These are phyloP conservation scores for Anas georgica DNA, from an alignment of 2,797 vertebrate species.

Conservation along the genomic window DNA sequence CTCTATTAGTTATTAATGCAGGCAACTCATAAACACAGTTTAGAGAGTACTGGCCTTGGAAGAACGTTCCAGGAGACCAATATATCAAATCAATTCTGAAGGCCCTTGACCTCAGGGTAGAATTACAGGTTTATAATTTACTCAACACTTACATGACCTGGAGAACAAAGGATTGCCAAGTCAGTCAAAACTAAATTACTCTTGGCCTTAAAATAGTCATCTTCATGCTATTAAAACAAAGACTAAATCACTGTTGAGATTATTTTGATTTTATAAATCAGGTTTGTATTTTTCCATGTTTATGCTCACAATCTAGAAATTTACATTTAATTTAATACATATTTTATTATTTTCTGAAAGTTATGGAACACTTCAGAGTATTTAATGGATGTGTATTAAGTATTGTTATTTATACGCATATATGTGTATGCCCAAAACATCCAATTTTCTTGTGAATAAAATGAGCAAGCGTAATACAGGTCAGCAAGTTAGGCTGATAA, in stretches of 20 bases:
- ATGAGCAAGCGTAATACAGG: not conserved
- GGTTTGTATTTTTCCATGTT: not conserved
- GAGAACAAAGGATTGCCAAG: slow-evolving; percentile 63
- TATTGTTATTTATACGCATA: not conserved
- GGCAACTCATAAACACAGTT: slow-evolving; percentile 44
- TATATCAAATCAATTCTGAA: slow-evolving; percentile 64
- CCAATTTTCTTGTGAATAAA: not conserved
- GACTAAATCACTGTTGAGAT: not conserved
- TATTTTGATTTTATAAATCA: not conserved
- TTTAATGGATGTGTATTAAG: not conserved
- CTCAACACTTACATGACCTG: slow-evolving; percentile 61
- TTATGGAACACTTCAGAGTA: not conserved
- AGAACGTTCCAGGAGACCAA: slow-evolving; percentile 50
- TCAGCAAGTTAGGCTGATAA: not conserved
- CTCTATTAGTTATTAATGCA: slow-evolving; percentile 58
- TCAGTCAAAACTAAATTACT: slow-evolving; percentile 57
- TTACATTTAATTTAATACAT: not conserved
- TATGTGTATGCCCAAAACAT: not conserved
- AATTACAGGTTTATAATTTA: slow-evolving; percentile 72
- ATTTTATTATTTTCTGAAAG: slow-evolving; percentile 4
- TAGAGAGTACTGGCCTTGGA: slow-evolving; percentile 43
- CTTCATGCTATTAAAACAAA: slow-evolving; percentile 43
- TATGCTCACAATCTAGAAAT: not conserved
- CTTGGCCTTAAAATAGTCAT: slow-evolving; percentile 52
- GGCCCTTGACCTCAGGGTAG: slow-evolving; percentile 56